These are phyloP conservation scores for Coelopa pilipes DNA, from an alignment of 2,888 invertebrate species.

Conservation along the genomic window DNA sequence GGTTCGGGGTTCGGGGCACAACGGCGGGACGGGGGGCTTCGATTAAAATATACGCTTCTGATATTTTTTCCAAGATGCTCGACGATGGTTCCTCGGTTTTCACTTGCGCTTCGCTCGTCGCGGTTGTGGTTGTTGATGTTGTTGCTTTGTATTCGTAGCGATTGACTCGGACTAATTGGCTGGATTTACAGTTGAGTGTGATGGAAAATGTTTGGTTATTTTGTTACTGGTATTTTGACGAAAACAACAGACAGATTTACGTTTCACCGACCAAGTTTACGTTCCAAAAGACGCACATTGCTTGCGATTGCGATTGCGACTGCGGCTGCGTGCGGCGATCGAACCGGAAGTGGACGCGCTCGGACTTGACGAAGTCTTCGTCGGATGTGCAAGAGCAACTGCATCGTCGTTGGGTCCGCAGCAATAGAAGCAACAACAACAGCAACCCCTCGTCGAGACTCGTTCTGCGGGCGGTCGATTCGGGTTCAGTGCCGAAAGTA, in stretches of 20 bases:
- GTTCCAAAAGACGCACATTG: slow-evolving; percentile 30
- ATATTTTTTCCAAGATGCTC: slow-evolving; percentile 13
- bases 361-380: too few species aligned
- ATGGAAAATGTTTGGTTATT: neutral
- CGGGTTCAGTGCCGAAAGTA: neutral
- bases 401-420: neutral
- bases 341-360: too few species aligned
- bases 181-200: neutral
- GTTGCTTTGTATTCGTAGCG: neutral
- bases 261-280: slow-evolving; percentile 34
- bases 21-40: neutral
- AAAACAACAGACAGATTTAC: slow-evolving; percentile 37
- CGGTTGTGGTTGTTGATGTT: neutral
- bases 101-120: neutral
- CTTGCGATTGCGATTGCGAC: neutral
- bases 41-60: slow-evolving; percentile 16
- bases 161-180: too few species aligned
- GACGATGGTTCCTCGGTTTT: neutral
- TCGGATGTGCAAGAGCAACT: neutral
- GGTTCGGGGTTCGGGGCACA: neutral
- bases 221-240: slow-evolving; percentile 23
- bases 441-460: neutral
- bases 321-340: neutral
- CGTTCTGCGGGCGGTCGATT: too few species aligned
- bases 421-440: neutral